Base-by-base conservation (phyloP, 1,140 invertebrate species). In the Drosophila simulans region DNA sequence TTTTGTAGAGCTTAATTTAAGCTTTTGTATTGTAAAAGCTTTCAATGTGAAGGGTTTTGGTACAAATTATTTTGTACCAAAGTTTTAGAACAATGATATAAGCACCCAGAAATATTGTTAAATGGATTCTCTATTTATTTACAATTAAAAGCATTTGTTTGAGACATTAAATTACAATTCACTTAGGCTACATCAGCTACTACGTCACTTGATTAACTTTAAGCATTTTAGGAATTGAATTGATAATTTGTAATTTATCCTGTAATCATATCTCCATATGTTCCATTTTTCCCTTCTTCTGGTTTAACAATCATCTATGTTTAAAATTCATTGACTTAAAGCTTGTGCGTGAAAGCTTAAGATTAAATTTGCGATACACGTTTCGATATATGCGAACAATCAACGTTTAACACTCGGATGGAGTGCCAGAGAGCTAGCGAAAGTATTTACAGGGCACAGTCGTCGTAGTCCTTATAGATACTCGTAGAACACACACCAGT, bases 401-500 rank as follows among this genome's bases (percentile, higher is more conserved):
- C 73, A 86, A 86, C 83, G 73, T 46, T 88, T 74, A 58, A 82
- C 65, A 74, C 52, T 58, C 42, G 51, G 34, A 52, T 66, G 56
- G 55, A 60, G 31, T 57, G 73, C 37, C 53, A 59, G 15, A 48
- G 39, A 68, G 59, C 65, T 63, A 42, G 59, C 27, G 46, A 68
- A 52, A 42, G 63, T 49, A 5, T 25, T 73, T 86, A 85, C 82
- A 82, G 43, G 57, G 49, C 52, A 60, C 53, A 52, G 43, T 11
- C n/a, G 15, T 34, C 40, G 42, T 12, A 20, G 42, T 56, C 69
- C 68, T 91, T 95, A 97, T 90, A 97, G 95, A 92, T 96, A 97
- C 88, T 97, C 95, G 22, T 95, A 96, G 92, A 98, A 98, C 91
- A 97, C 95, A 63, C 96, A 95, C 97, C 97, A 98, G 91, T 98